A percentile compares a stretch with the other conserved stretches of the same genome.
Conservation (phyloP, 1,140 invertebrate genomes). For the Lordiphosa mommai region DNA sequence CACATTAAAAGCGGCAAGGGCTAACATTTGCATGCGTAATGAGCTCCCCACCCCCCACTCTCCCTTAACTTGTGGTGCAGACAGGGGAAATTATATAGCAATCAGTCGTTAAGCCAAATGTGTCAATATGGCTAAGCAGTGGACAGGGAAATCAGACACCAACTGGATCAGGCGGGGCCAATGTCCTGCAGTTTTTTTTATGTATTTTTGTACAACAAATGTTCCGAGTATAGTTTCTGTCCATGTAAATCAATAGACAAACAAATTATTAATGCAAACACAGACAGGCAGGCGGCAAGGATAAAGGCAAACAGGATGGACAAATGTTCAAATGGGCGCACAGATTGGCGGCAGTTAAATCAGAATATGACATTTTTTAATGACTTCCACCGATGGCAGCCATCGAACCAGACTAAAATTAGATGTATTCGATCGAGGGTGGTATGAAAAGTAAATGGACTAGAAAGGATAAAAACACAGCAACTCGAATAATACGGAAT, state of each 20-base stretch:
- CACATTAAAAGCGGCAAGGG: constrained; percentile 45
- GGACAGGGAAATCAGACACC: background rate
- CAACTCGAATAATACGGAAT: too few species aligned
- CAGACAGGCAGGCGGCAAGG: background rate
- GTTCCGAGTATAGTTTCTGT: constrained; percentile 1
- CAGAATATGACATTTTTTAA: constrained; percentile 37
- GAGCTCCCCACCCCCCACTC: constrained; percentile 12
- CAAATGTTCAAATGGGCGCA: background rate
- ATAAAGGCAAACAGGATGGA: background rate
- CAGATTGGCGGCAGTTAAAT: constrained; percentile 51
- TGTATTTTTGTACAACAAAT: constrained; percentile 3
- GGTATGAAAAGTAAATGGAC: background rate
- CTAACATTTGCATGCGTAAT: constrained; percentile 63
- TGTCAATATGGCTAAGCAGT: constrained; percentile 33
- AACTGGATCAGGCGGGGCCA: constrained; percentile 1
- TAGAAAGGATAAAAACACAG: too few species aligned
- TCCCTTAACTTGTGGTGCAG: constrained; percentile 42
- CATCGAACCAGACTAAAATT: constrained; percentile 1
- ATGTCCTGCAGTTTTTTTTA: constrained; percentile 50
- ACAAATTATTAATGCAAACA: constrained; percentile 61
- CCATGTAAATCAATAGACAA: constrained; percentile 52
- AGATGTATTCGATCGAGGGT: too few species aligned
- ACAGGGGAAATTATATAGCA: constrained; percentile 66
- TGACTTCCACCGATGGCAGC: background rate
- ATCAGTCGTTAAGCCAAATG: constrained; percentile 46